Evolutionary conservation across 2,797 vertebrate genomes (phyloP).

Genomic region (Oreortyx pictus): DNA sequence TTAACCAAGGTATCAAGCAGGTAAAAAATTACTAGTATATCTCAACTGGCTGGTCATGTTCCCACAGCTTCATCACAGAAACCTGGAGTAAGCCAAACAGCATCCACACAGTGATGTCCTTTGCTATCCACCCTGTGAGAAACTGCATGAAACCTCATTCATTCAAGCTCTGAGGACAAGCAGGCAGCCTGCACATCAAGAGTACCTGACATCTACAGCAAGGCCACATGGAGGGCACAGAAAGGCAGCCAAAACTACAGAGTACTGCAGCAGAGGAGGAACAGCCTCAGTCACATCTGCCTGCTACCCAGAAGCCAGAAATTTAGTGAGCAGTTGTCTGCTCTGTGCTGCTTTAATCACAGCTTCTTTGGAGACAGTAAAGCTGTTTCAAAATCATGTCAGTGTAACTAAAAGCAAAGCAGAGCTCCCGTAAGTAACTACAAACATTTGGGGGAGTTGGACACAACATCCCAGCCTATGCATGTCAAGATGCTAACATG

Average conservation of each 20-base stretch:
- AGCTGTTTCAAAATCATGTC: background rate
- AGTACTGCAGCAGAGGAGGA: background rate
- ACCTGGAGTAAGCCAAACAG: too few species aligned
- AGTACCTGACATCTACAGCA: background rate
- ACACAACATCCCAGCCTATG: background rate
- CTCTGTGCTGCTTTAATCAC: background rate
- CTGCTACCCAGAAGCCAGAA: background rate
- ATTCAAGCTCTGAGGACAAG: background rate
- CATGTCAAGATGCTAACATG: background rate
- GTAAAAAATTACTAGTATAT: background rate
- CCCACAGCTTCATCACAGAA: background rate
- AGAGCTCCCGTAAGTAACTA: background rate
- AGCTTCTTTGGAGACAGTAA: background rate
- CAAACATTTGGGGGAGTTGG: background rate
- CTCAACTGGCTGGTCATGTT: background rate
- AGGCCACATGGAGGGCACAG: too few species aligned
- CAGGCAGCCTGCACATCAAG: background rate
- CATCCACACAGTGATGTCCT: too few species aligned
- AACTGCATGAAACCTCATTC: background rate
- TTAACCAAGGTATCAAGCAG: background rate
- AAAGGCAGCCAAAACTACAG: background rate
- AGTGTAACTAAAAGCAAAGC: background rate
- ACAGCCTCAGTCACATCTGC: background rate
- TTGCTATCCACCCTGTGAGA: too few species aligned
- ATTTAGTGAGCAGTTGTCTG: background rate